Evolutionary conservation across 2,113 vertebrate genomes (phyloP).

Genomic region (Syngnathus scovelli): DNA sequence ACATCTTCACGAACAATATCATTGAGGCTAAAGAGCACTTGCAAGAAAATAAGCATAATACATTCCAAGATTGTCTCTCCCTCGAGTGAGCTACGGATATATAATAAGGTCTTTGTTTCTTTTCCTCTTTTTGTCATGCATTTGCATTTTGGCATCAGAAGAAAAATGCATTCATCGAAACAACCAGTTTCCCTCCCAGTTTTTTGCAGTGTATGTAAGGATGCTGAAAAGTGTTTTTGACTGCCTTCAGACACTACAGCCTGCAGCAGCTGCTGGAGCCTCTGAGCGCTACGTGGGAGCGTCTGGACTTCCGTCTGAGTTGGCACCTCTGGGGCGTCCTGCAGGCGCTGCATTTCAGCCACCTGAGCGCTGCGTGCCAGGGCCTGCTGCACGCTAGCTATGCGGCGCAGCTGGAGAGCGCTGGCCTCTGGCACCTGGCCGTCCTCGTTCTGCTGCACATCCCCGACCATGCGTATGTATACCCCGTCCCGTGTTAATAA

Average conservation of each 20-base stretch:
- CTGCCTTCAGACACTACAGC: slow-evolving; percentile 78
- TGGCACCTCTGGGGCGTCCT: slow-evolving; percentile 96
- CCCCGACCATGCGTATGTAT: slow-evolving; percentile 70
- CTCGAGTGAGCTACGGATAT: too few species aligned
- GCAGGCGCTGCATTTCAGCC: slow-evolving; percentile 81
- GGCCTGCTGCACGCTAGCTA: slow-evolving; percentile 84
- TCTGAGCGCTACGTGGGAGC: slow-evolving; percentile 77
- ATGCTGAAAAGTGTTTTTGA: not conserved
- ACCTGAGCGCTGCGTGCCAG: slow-evolving; percentile 74
- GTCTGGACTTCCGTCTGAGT: slow-evolving; percentile 86
- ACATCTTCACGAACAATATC: too few species aligned
- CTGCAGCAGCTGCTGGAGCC: slow-evolving; percentile 87
- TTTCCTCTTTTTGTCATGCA: too few species aligned
- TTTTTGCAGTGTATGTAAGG: too few species aligned
- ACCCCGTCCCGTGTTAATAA: too few species aligned
- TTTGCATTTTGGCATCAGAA: too few species aligned
- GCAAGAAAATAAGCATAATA: too few species aligned
- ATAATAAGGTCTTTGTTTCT: too few species aligned
- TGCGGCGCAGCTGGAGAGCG: slow-evolving; percentile 86
- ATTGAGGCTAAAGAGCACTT: too few species aligned
- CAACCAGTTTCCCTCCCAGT: too few species aligned
- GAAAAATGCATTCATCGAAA: too few species aligned
- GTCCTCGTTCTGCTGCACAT: slow-evolving; percentile 88
- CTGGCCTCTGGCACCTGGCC: slow-evolving; percentile 89
- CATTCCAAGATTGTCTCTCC: too few species aligned